Evolutionary conservation across 30 jellyfish, hydroid and myxozoan species (phyloP).

Genomic region (Morbakka virulenta): DNA sequence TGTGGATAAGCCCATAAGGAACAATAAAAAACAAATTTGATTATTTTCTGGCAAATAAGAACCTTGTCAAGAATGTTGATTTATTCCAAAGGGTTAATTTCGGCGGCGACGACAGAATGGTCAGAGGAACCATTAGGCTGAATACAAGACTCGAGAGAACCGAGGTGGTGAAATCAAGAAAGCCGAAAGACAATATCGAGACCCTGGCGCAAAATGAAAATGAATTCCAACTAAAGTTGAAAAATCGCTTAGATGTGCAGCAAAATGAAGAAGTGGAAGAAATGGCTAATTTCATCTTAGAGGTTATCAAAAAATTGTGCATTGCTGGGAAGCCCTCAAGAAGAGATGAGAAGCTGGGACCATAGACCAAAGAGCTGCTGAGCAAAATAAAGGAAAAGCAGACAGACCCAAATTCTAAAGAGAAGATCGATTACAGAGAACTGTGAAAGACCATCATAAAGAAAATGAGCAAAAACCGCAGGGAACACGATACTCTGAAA

Average conservation of each 20-base stretch:
- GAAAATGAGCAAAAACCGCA: neutral
- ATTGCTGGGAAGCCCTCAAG: neutral
- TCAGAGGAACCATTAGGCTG: constrained; percentile 27
- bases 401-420: neutral
- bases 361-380: no score
- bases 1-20: constrained; percentile 19
- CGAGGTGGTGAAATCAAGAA: constrained; percentile 13
- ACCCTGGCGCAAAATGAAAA: constrained; percentile 17
- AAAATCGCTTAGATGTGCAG: constrained; percentile 27
- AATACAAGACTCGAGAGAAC: constrained; percentile 19
- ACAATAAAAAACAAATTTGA: constrained; percentile 16
- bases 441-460: neutral
- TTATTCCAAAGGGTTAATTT: constrained; percentile 18
- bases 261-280: neutral
- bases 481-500: neutral
- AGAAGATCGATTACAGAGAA: neutral
- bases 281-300: constrained; percentile 10
- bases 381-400: no score
- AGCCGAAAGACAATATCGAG: neutral
- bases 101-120: constrained; percentile 48
- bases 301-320: neutral
- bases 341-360: neutral
- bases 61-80: neutral
- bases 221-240: constrained; percentile 39
- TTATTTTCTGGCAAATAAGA: constrained; percentile 14